Evolutionary conservation across 2,888 invertebrate genomes (phyloP), one percentile per base, ranked within the genome.

Genomic region (Apotomis capreana): DNA sequence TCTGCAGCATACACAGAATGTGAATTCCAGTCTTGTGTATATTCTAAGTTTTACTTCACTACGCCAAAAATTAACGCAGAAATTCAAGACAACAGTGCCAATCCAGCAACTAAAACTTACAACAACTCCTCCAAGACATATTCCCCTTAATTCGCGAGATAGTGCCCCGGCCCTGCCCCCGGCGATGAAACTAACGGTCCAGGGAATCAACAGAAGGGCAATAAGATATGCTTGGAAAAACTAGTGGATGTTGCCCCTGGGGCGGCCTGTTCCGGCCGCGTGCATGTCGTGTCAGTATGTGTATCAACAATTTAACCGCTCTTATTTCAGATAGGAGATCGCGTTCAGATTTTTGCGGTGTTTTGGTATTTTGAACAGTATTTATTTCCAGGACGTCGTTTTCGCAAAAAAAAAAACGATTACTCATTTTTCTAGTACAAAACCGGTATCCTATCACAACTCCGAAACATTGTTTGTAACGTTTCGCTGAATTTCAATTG

Each of bases 181-280:
- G 80, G 89, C 93, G 93, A 93, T 93, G 93, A 93, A 93, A 92
- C 89, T 92, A 94, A 94, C 92, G 89, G 87, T 85, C 89, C 87
- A 78, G 84, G 91, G 92, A 88, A 92, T 89, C 90, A 93, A 93
- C 93, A 92, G 91, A 93, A 89, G 93, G 86, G 92, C 93, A 89
- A 92, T 93, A 93, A 93, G 93, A 93, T 93, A 94, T 94, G 93
- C 93, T 91, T 87, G 91, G 91, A 91, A 92, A 91, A 93, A 93
- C 92, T 93, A 90, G 91, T 89, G 89, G 87, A 92, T 88, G 81
- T 75, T 81, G 84, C 93, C 90, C 93, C 70, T 54, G 91, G 89
- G 93, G 83, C 83, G 81, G 82, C 70, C 77, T 77, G 82, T 76
- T 83, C 80, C 84, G 81, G 78, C 80, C 79, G 80, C 69, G 12